Evolutionary conservation across 2,888 invertebrate genomes (phyloP), one percentile per base, ranked within the genome.

Genomic region (Apodemia hepburni): DNA sequence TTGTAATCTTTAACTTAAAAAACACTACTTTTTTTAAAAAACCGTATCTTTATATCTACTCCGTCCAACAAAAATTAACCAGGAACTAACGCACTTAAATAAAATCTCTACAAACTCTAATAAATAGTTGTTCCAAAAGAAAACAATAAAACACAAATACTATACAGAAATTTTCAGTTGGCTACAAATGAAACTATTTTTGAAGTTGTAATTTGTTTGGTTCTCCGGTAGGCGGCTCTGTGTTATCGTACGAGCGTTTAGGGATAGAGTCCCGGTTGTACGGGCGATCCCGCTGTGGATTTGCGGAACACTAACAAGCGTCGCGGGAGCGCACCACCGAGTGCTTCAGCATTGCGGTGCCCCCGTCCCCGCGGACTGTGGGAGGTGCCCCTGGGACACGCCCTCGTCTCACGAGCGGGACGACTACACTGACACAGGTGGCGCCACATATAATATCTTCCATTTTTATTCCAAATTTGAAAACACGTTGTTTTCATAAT

Each of bases 261-360:
- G 90, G 88, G 89, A 88, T 82, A 82, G 79, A 75, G 86, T 89
- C 89, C 89, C 89, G 87, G 86, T 86, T 84, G 89, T 84, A 77
- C 90, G 91, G 82, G 89, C 84, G 87, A 85, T 91, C 92, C 92
- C 92, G 89, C 86, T 89, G 92, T 88, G 92, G 80, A 87, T 92
- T 90, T 86, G 87, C 85, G 87, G 87, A 87, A 84, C 90, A 90
- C 90, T 90, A 90, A 91, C 90, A 90, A 88, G 91, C 88, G 89
- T 86, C 89, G 86, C 88, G 89, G 90, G 90, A 89, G 84, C 83
- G 80, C 84, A 81, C 77, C 84, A 84, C 85, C 78, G 84, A 87
- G 88, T 86, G 86, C 91, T 84, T 84, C 81, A 85, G 89, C 90
- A 85, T 84, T 87, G 81, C 85, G 84, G 92, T 85, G 88, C 88